Conservation (phyloP, 2,797 vertebrate genomes). For the Pangasius sanitwongsei region DNA sequence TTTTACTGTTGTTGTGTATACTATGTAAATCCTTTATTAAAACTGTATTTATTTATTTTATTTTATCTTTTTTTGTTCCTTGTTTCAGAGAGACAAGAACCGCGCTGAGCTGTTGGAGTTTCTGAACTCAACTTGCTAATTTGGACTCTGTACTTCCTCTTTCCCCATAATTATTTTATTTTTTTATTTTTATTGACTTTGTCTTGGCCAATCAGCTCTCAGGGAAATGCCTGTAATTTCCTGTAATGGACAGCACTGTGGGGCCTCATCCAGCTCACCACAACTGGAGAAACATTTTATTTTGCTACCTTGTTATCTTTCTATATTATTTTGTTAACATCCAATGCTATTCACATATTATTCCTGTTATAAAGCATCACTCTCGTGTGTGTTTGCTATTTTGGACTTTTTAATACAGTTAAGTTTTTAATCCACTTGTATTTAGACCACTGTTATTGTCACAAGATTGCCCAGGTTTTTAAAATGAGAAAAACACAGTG, state of each 20-base stretch:
- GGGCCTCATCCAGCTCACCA: constrained; percentile 14
- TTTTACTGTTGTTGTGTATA: background rate
- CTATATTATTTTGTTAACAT: constrained; percentile 17
- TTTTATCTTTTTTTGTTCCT: background rate
- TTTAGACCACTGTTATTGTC: background rate
- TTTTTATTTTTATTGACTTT: background rate
- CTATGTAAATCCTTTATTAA: background rate
- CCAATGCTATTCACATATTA: background rate
- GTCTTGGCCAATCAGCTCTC: constrained; percentile 48
- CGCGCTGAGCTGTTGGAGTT: constrained; percentile 88
- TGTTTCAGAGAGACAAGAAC: constrained; percentile 83
- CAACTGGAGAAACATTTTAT: constrained; percentile 20
- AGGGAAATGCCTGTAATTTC: constrained; percentile 54
- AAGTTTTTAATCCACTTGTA: background rate
- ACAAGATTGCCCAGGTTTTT: background rate
- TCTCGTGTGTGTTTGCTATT: background rate
- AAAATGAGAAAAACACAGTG: background rate
- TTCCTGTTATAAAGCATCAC: constrained; percentile 3
- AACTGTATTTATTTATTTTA: too few species aligned
- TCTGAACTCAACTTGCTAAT: constrained; percentile 86
- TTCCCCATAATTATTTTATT: background rate
- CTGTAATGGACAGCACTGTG: constrained; percentile 42
- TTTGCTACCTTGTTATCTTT: constrained; percentile 25
- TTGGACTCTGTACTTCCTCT: constrained; percentile 37
- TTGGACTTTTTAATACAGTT: background rate